These are phyloP conservation scores for Drosophila atroscutellata DNA, from an alignment of 2,888 invertebrate genomes.

Conservation along the genomic window DNA sequence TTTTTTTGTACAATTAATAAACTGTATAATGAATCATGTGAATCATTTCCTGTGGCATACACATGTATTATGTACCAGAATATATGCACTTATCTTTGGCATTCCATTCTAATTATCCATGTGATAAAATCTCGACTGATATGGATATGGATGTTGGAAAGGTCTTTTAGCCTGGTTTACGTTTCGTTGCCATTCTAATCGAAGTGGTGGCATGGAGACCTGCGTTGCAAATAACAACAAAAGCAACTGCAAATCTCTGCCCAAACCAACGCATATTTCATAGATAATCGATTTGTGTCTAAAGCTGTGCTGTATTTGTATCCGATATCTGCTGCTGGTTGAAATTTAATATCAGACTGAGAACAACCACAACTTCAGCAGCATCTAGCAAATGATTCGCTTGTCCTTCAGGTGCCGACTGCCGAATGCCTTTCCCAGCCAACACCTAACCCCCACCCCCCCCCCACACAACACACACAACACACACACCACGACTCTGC, in stretches of 20 bases:
- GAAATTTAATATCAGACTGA: conserved; percentile 38
- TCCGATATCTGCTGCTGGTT: conserved; percentile 22
- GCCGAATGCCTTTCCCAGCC: conserved; percentile 43
- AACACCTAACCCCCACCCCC: background rate
- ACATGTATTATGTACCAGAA: background rate
- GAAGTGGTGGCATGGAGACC: conserved; percentile 12
- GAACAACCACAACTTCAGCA: conserved; percentile 14
- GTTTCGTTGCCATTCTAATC: conserved; percentile 47
- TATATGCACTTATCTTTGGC: background rate
- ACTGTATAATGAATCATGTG: background rate
- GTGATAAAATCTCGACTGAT: conserved; percentile 6
- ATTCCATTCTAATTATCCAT: background rate
- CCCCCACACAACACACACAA: background rate
- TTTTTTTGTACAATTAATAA: background rate
- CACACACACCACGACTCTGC: background rate
- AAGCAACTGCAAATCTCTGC: conserved; percentile 19
- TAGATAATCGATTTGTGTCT: conserved; percentile 23
- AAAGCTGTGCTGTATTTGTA: background rate
- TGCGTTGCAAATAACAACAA: conserved; percentile 10
- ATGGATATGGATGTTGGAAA: conserved; percentile 22
- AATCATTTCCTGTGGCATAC: background rate
- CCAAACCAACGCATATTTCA: conserved; percentile 15
- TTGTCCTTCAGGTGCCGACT: conserved; percentile 57
- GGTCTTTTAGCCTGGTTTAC: background rate
- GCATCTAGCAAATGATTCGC: conserved; percentile 32